Percentiles rank a stretch among this genome's conserved stretches.
phyloP scores from a whole-genome alignment of 2,113 vertebrate genomes.

The Motacilla tschutschensis region DNA sequence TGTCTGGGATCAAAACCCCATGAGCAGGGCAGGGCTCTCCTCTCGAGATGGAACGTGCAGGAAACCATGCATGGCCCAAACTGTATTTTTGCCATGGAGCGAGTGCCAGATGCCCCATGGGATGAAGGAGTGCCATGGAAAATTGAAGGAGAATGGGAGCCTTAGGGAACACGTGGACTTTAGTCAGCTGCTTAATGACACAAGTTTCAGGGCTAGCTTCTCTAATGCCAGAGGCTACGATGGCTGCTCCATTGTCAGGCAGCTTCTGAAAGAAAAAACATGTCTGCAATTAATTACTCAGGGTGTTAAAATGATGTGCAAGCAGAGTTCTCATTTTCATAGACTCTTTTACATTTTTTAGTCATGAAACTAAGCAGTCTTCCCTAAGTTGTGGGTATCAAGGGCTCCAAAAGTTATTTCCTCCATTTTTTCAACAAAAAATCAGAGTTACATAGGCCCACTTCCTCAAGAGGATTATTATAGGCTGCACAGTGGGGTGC shows the following conservation, averaged over 20 bases:
- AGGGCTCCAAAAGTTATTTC: not conserved
- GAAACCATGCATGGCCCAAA: not conserved
- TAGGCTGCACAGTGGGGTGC: not conserved
- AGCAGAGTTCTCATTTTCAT: not conserved
- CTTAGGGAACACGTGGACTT: not conserved
- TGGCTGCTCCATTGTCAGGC: not conserved
- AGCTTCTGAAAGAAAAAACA: not conserved
- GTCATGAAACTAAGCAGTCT: not conserved
- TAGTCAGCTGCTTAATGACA: not conserved
- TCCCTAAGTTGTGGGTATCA: not conserved
- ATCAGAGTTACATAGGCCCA: not conserved
- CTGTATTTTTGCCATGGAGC: not conserved
- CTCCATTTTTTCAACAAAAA: not conserved
- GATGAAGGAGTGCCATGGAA: not conserved
- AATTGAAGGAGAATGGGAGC: not conserved
- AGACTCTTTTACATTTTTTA: not conserved
- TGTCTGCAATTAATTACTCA: not conserved
- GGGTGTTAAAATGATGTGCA: not conserved
- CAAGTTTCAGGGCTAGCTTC: not conserved
- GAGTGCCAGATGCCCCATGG: not conserved
- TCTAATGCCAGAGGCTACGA: not conserved
- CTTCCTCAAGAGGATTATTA: not conserved
- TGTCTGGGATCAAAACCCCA: not conserved
- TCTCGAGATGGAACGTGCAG: accelerated
- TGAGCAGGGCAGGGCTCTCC: not conserved